phyloP scores from a whole-genome alignment of 2,797 vertebrate genomes.

The Aplochiton taeniatus region DNA sequence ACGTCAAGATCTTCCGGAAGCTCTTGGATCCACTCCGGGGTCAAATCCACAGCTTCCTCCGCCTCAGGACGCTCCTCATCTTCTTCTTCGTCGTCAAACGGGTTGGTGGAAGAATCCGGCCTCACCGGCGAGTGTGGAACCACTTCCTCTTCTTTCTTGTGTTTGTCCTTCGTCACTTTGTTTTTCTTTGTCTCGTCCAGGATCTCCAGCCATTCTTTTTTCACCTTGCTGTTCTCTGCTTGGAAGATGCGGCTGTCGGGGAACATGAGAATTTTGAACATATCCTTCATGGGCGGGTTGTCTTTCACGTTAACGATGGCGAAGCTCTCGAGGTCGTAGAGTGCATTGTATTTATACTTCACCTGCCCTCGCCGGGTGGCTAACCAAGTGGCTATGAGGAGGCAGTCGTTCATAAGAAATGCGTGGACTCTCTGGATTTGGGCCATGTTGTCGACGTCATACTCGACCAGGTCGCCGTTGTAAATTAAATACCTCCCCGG shows the following conservation, averaged over 20 bases:
- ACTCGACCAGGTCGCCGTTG: constrained; percentile 94
- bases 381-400: constrained; percentile 91
- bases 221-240: constrained; percentile 96
- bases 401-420: constrained; percentile 97
- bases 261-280: constrained; percentile 99
- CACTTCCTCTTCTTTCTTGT: constrained; percentile 85
- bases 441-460: constrained; percentile 93
- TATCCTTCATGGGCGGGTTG: constrained; percentile 98
- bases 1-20: constrained; percentile 95
- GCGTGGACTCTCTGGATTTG: constrained; percentile 94
- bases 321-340: constrained; percentile 93
- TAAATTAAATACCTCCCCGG: constrained; percentile 94
- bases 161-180: constrained; percentile 84
- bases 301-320: constrained; percentile 98
- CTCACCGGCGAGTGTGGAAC: constrained; percentile 65
- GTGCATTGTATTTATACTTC: constrained; percentile 89
- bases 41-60: constrained; percentile 84
- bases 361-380: constrained; percentile 86
- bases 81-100: constrained; percentile 80
- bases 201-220: constrained; percentile 98
- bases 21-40: constrained; percentile 95
- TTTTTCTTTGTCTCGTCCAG: constrained; percentile 94
- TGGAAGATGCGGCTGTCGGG: constrained; percentile 97
- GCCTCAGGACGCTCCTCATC: constrained; percentile 51
- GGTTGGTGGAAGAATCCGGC: constrained; percentile 80